Conservation (phyloP, 2,113 vertebrate species). For the Cinclus mexicanus region DNA sequence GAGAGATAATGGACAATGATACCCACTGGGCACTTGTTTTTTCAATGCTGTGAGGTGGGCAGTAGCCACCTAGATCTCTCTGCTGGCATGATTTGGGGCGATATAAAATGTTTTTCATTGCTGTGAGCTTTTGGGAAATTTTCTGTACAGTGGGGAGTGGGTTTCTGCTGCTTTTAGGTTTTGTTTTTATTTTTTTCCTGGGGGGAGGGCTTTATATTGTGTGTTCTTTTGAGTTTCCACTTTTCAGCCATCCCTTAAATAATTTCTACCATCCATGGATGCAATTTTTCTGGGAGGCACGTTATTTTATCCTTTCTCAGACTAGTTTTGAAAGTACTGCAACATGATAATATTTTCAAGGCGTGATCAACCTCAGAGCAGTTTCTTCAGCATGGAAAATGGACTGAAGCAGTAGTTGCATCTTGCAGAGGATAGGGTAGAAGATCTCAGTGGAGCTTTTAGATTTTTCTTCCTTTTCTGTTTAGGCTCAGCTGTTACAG, state of each 20-base stretch:
- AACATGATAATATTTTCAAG: background rate
- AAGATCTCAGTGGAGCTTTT: constrained; percentile 33
- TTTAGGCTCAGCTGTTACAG: constrained; percentile 65
- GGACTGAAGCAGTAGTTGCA: background rate
- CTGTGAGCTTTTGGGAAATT: constrained; percentile 67
- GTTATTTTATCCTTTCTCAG: constrained; percentile 46
- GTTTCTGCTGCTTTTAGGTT: background rate
- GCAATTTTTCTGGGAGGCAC: constrained; percentile 58
- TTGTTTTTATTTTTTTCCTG: background rate
- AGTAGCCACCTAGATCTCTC: constrained; percentile 65
- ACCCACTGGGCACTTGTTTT: constrained; percentile 56
- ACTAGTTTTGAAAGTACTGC: background rate
- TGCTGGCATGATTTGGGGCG: constrained; percentile 66
- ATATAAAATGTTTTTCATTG: constrained; percentile 76
- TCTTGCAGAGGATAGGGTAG: background rate
- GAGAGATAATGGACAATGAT: constrained; percentile 78
- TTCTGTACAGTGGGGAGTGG: constrained; percentile 1
- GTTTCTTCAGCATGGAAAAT: background rate
- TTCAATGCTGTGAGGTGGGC: constrained; percentile 51
- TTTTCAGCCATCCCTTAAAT: constrained; percentile 75
- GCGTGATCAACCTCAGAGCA: background rate
- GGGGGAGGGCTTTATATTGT: background rate
- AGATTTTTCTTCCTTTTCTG: constrained; percentile 13
- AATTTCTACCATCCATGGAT: constrained; percentile 68
- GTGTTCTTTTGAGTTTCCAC: constrained; percentile 62